A percentile compares a stretch with the other conserved stretches of the same genome.
Evolutionary conservation across 2,797 vertebrate genomes (phyloP).

Genomic region (Cirrhinus molitorella): DNA sequence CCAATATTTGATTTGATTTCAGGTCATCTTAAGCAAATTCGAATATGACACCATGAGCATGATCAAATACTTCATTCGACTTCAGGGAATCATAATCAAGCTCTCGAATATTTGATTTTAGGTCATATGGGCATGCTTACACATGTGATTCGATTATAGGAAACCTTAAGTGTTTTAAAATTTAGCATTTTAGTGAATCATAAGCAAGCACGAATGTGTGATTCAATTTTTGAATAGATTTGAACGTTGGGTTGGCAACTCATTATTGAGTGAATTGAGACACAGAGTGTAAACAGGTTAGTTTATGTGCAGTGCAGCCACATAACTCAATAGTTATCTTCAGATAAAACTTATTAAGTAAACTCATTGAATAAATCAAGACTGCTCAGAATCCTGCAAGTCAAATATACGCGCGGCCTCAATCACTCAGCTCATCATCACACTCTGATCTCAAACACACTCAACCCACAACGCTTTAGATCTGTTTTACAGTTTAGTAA

Average conservation of each 20-base stretch:
- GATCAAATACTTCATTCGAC: background rate
- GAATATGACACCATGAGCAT: background rate
- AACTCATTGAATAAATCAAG: background rate
- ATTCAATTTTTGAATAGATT: background rate
- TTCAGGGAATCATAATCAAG: background rate
- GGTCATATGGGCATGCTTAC: background rate
- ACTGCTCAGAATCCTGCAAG: background rate
- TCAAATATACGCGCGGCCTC: constrained; percentile 26
- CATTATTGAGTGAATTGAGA: background rate
- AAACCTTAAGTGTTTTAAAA: background rate
- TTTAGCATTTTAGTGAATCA: background rate
- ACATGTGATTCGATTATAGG: background rate
- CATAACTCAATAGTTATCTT: background rate
- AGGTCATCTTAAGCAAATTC: background rate
- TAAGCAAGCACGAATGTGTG: background rate
- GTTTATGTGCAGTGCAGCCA: background rate
- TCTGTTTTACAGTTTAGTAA: background rate
- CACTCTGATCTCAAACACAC: background rate
- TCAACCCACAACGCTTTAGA: background rate
- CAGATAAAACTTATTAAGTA: background rate
- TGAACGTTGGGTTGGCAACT: background rate
- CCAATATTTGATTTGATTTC: background rate
- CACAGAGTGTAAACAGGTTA: background rate
- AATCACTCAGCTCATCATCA: background rate
- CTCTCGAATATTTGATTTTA: no score